A percentile compares a stretch with the other conserved stretches of the same genome.
These are phyloP conservation scores for Enteromius unitaeniatus DNA, from an alignment of 2,797 vertebrate species.

Conservation along the genomic window DNA sequence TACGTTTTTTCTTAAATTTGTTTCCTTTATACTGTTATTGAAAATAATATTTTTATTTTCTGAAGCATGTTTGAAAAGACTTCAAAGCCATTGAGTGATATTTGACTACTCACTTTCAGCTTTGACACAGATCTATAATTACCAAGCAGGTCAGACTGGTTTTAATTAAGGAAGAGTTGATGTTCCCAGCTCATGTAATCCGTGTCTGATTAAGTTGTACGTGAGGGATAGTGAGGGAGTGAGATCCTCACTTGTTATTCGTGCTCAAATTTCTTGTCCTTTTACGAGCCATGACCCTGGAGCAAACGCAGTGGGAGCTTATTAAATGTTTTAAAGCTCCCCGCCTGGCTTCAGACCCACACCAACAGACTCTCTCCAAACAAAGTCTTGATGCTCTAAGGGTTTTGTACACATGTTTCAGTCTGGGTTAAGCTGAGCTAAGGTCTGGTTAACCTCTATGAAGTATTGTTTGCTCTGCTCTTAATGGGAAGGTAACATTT, in stretches of 20 bases:
- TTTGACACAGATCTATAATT: slow-evolving; percentile 48
- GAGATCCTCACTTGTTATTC: slow-evolving; percentile 35
- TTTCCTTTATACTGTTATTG: background rate
- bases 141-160: slow-evolving; percentile 50
- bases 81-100: slow-evolving; percentile 29
- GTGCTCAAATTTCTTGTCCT: slow-evolving; percentile 34
- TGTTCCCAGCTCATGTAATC: slow-evolving; percentile 50
- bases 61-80: slow-evolving; percentile 27
- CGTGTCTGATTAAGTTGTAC: slow-evolving; percentile 47
- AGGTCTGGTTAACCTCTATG: slow-evolving; percentile 44
- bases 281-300: slow-evolving; percentile 29
- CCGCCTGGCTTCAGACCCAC: slow-evolving; percentile 15
- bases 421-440: slow-evolving; percentile 26
- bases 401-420: slow-evolving; percentile 24
- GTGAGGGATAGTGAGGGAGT: slow-evolving; percentile 39
- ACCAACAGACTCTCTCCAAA: slow-evolving; percentile 21
- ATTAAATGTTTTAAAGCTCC: slow-evolving; percentile 51
- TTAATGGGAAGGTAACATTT: background rate
- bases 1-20: background rate
- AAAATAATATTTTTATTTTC: background rate
- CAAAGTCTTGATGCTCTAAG: slow-evolving; percentile 36
- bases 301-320: slow-evolving; percentile 43
- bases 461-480: slow-evolving; percentile 37
- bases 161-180: slow-evolving; percentile 54
- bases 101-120: slow-evolving; percentile 36